Evolutionary conservation across 1,140 invertebrate genomes (phyloP), one percentile per base, ranked within the genome.

Genomic region (Danaus melanippus): DNA sequence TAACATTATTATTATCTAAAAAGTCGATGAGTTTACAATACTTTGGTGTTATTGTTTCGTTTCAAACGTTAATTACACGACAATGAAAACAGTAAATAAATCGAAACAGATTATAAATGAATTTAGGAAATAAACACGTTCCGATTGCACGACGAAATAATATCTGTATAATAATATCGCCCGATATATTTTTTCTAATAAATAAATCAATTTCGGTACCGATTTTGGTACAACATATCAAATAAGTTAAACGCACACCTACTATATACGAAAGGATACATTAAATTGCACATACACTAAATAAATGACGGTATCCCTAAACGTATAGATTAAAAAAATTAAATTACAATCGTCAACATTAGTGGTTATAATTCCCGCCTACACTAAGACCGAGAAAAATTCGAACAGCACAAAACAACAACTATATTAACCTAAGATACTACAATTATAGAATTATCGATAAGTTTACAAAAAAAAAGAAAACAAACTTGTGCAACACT

Each of bases 31-130:
- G 70, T 83, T 80, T 78, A 76, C 64, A 74, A 76, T 80, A 82
- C 64, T 80, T 86, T 86, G 83, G 83, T 86, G 83, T 86, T 86
- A 73, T 76, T 77, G 79, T 86, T 86, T 83, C 78, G 75, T 73
- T 84, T 67, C 71, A 79, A 72, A 83, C 69, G 69, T 71, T 70
- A 49, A 56, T 63, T 66, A 63, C 52, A 69, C 60, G 62, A 67
- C 51, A 64, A 66, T 63, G 58, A 56, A 45, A 70, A 69, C 21
- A 62, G 53, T 53, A 67, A 74, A 67, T 12, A 63, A 72, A 66
- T 61, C 62, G 54, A 62, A 69, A 58, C 40, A 11, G 42, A 50
- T 59, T 1, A 17, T 45, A 44, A 58, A 60, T 47, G 41, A 57
- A 51, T 57, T 51, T 50, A 44, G 11, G 8, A 15, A 32, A 41